Base-by-base conservation (phyloP, 2,888 invertebrate genomes). In the Eucera pruinosa region DNA sequence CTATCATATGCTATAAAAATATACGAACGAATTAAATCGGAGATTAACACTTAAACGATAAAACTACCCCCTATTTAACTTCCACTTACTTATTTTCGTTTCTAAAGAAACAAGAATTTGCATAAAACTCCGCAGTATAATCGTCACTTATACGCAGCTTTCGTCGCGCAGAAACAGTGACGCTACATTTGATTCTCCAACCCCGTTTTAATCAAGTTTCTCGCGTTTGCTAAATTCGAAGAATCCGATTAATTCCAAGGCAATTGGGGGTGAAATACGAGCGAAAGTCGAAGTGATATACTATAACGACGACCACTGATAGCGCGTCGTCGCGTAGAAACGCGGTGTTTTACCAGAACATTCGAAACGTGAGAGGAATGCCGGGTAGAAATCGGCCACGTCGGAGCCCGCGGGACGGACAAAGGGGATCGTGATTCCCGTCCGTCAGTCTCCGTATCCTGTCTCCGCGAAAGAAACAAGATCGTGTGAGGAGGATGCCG, bases 301-400 rank as follows among this genome's bases (percentile, higher is more conserved):
- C 45, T 43, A 27, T 80, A 83, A 84, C 78, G 72, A 81, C 69
- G 7, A 69, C 66, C 61, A 65, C 69, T 76, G 81, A 81, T 84
- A 67, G 67, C 67, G 76, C 23, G 65, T 68, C 71, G 74, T 72
- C 69, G 71, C 48, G 75, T 61, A 50, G 57, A 57, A 41, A 60
- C 73, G 27, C 78, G 77, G 83, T 79, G 83, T 84, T 84, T 84
- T 84, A 84, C 81, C 84, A 60, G 77, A 72, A 67, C 69, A 74
- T 84, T 77, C 84, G 83, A 83, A 76, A 85, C 84, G 84, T 84
- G 84, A 85, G 84, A 83, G 84, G 84, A 83, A 84, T 84, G 75
- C 69, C 69, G 30, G 75, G 39, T 58, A 66, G 70, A 77, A 84
- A 82, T 84, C 78, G 80, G 74, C 76, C 76, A 57, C 45, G 84